Percentiles rank a stretch among this genome's conserved stretches.
These are phyloP conservation scores for Pyrgus malvae DNA, from an alignment of 2,888 invertebrate genomes.

Conservation along the genomic window DNA sequence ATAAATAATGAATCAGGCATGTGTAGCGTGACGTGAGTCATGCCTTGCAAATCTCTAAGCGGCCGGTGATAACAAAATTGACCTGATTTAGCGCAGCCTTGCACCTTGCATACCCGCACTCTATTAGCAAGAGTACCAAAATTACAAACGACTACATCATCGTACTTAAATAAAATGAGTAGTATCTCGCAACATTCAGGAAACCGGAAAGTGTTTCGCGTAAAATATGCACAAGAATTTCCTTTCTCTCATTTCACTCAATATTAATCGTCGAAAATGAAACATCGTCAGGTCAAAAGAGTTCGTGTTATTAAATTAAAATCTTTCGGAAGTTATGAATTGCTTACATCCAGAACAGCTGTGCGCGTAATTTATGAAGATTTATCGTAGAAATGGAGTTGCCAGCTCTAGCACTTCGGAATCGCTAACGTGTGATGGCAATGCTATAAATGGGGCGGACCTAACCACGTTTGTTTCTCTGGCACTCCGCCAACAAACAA, in stretches of 20 bases:
- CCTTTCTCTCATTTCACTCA: constrained; percentile 6
- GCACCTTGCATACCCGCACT: constrained; percentile 28
- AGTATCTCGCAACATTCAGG: neutral
- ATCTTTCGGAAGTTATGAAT: constrained; percentile 14
- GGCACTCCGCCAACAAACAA: constrained; percentile 60
- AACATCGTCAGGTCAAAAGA: constrained; percentile 12
- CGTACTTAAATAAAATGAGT: constrained; percentile 5
- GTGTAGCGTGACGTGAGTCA: constrained; percentile 37
- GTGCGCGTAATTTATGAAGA: constrained; percentile 10
- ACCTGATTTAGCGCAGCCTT: constrained; percentile 40
- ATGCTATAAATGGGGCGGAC: constrained; percentile 53
- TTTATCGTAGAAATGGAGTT: constrained; percentile 16
- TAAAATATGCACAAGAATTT: constrained; percentile 14
- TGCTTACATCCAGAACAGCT: constrained; percentile 15
- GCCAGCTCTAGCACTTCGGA: constrained; percentile 10
- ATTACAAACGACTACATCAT: constrained; percentile 1
- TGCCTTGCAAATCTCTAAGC: constrained; percentile 35
- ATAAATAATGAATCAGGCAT: constrained; percentile 24
- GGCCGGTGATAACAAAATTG: constrained; percentile 47
- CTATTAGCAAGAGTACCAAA: constrained; percentile 2
- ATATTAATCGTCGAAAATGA: constrained; percentile 4
- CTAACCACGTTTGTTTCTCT: constrained; percentile 47
- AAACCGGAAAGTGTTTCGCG: neutral
- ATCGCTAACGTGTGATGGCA: constrained; percentile 32
- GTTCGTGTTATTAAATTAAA: constrained; percentile 21